phyloP scores from a whole-genome alignment of 2,797 vertebrate species.

The Microctenopoma steveboyesi region DNA sequence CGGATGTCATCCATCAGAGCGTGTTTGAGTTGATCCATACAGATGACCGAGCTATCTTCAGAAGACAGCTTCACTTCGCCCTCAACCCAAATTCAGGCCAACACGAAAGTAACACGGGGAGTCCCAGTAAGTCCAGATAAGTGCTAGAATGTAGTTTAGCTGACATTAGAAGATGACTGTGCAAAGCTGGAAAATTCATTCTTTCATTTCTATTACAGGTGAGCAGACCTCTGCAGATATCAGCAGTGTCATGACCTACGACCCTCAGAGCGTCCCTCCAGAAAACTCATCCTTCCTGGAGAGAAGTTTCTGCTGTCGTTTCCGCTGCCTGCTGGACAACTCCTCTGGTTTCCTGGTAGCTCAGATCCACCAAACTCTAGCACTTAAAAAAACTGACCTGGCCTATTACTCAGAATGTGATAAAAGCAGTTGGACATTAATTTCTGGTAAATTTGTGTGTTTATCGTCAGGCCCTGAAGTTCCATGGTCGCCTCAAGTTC shows the following conservation, averaged over 20 bases:
- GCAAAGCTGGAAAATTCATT: background rate
- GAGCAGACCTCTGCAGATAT: constrained; percentile 70
- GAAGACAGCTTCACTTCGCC: constrained; percentile 79
- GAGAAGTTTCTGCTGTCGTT: constrained; percentile 87
- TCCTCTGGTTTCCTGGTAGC: constrained; percentile 89
- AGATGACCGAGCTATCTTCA: constrained; percentile 83
- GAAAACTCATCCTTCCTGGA: constrained; percentile 82
- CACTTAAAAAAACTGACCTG: background rate
- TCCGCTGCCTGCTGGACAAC: constrained; percentile 89
- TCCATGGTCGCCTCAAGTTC: constrained; percentile 83
- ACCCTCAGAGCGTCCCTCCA: constrained; percentile 62
- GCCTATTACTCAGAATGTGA: too few relatives aligned
- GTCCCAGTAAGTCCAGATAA: constrained; percentile 44
- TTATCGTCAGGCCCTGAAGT: constrained; percentile 81
- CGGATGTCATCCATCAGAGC: constrained; percentile 86
- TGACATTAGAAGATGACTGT: background rate
- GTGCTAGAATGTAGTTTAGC: background rate
- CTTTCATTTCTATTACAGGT: constrained; percentile 16
- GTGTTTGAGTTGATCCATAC: constrained; percentile 86
- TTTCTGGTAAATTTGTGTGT: background rate
- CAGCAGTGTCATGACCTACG: constrained; percentile 71
- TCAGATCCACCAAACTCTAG: background rate
- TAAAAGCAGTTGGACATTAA: background rate
- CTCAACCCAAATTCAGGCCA: constrained; percentile 61
- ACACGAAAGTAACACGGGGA: constrained; percentile 11